Evolutionary conservation across 2,888 invertebrate genomes (phyloP), one percentile per base, ranked within the genome.

Genomic region (Ormyrus rosae): DNA sequence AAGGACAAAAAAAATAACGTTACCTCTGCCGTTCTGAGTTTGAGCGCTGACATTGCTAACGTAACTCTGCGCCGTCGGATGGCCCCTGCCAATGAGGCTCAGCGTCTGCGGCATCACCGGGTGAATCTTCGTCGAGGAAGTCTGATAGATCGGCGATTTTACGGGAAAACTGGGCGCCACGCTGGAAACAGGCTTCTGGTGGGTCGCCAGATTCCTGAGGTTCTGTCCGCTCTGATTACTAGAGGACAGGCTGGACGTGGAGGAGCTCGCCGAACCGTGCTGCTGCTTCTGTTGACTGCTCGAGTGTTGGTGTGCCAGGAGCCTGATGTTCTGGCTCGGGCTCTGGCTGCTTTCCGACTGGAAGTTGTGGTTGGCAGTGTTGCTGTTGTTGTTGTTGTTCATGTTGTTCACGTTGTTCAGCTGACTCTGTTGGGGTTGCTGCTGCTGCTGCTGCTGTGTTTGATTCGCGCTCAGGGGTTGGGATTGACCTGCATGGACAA

Each of bases 141-240:
- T 95, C 91, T 95, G 95, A 91, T 95, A 95, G 85, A 96, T 94
- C 88, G 95, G 95, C 86, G 95, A 95, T 67, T 90, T 90, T 0
- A 90, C 90, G 82, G 95, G 93, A 91, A 95, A 94, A 86, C 93
- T 94, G 83, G 96, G 96, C 84, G 96, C 96, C 83, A 96, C 96
- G 91, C 96, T 96, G 90, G 96, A 96, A 84, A 96, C 95, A 82
- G 96, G 96, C 91, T 96, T 96, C 92, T 96, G 94, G 88, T 93
- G 93, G 85, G 91, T 92, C 51, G 87, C 87, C 6, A 87, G 77
- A 75, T 87, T 89, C 61, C 89, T 84, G 61, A 88, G 88, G 79
- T 87, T 87, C 69, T 89, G 89, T 81, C 81, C 9, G 67, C 61
- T 81, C 45, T 71, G 75, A 51, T 53, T 74, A 19, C n/a, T 81